Conservation (phyloP, 2,888 invertebrate genomes). For the Chloroclysta siterata region DNA sequence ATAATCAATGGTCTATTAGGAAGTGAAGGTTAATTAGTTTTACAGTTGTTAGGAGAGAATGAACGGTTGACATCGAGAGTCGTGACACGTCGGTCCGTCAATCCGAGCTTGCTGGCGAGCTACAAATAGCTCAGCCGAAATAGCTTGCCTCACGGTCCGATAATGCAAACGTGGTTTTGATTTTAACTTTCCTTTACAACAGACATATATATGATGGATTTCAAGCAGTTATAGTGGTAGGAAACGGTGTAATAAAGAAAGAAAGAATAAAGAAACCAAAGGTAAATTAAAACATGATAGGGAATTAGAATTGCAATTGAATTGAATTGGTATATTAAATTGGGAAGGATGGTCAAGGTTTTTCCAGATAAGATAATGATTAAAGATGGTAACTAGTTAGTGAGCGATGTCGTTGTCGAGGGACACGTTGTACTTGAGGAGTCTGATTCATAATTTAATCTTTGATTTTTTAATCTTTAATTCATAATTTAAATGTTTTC, state of each 20-base stretch:
- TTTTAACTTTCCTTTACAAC: conserved; percentile 70
- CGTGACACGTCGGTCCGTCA: conserved; percentile 83
- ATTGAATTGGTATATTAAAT: conserved; percentile 25
- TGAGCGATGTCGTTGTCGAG: conserved; percentile 61
- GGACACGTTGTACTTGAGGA: conserved; percentile 59
- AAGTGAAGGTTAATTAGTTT: conserved; percentile 40
- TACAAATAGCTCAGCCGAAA: conserved; percentile 79
- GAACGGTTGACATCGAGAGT: conserved; percentile 64
- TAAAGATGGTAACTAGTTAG: conserved; percentile 37
- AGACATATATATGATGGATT: conserved; percentile 49
- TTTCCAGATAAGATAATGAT: conserved; percentile 40
- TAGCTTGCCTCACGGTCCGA: conserved; percentile 79
- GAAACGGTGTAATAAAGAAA: conserved; percentile 23
- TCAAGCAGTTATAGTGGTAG: conserved; percentile 26
- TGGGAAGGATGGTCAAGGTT: conserved; percentile 39
- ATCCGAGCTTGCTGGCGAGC: conserved; percentile 80
- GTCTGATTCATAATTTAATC: conserved; percentile 58
- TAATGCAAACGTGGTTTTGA: conserved; percentile 81
- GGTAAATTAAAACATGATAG: conserved; percentile 26
- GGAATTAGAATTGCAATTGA: conserved; percentile 10
- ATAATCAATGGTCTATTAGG: conserved; percentile 8
- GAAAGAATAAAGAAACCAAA: conserved; percentile 18
- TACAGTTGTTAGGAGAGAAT: conserved; percentile 62
- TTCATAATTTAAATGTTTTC: conserved; percentile 38
- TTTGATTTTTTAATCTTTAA: conserved; percentile 40